Evolutionary conservation across 2,113 vertebrate genomes (phyloP), one percentile per base, ranked within the genome.

Genomic region (Siniperca chuatsi): DNA sequence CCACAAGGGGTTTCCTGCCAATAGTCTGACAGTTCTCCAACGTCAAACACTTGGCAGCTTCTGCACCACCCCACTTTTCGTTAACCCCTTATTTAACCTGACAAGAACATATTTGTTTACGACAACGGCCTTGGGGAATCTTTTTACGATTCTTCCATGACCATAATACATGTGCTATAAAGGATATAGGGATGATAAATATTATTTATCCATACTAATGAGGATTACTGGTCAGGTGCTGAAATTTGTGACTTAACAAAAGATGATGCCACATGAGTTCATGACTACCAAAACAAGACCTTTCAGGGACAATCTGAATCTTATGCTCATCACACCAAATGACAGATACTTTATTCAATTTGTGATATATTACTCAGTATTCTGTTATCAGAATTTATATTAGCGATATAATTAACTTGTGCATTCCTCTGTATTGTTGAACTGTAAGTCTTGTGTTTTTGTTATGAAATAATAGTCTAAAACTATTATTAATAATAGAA

Each of bases 21-120:
- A 80, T 84, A 72, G 88, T 54, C 58, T 42, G 50, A 78, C 88
- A 81, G 64, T 35, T 82, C 62, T 77, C 75, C 12, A 50, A 57
- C 60, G 77, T 83, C 82, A 87, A 79, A 90, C 52, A 40, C 75
- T 92, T 84, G 84, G 84, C 89, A 86, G 65, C 50, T 65, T 76
- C 62, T 21, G 78, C 75, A 29, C 37, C 81, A 69, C 83, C 66
- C 74, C 20, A 73, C 9, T 76, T 75, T 70, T 62, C 61, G 54
- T 90, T 89, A 86, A 90, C 88, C 88, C 76, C 48, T 87, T 86
- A 90, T 87, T 88, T 86, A 79, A 83, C 73, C 70, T 88, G 85
- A 92, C 85, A 79, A 65, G 75, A 85, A 82, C 46, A 40, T 18
- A 57, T 75, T 87, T 88, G 81, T 88, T 88, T 87, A 78, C 10